phyloP scores from a whole-genome alignment of 2,797 vertebrate genomes.

The Pseudotriccus pelzelni region DNA sequence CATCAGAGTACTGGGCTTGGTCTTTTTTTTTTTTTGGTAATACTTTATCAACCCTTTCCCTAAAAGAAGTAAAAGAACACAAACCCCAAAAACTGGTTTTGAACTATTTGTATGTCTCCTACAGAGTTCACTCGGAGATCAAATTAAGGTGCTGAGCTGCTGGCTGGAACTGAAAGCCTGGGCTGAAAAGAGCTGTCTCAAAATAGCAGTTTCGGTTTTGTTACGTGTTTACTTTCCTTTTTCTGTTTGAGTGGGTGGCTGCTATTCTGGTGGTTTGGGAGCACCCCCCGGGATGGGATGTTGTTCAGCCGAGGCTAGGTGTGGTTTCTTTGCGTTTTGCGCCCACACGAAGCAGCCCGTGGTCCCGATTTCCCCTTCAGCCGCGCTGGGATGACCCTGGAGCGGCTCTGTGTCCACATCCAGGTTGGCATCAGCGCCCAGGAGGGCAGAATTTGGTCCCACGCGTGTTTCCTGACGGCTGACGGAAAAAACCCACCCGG shows the following conservation, averaged over 20 bases:
- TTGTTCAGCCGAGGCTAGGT: neutral
- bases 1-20: neutral
- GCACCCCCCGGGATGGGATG: neutral
- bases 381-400: neutral
- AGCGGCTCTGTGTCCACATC: neutral
- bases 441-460: neutral
- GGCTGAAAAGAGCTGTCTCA: neutral
- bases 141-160: neutral
- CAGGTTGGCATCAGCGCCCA: neutral
- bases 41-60: neutral
- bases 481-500: neutral
- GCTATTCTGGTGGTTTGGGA: slow-evolving; percentile 18
- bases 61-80: neutral
- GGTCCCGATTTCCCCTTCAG: neutral
- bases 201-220: slow-evolving; percentile 29
- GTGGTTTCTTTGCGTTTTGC: neutral
- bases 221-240: neutral
- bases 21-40: slow-evolving; percentile 7
- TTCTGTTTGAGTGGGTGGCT: neutral
- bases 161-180: neutral
- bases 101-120: neutral
- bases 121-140: neutral
- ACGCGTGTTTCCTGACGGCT: neutral
- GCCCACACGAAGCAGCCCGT: neutral
- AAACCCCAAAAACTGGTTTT: neutral